Evolutionary conservation across 2,113 vertebrate species (phyloP).

Genomic region (Thamnophis sirtalis): DNA sequence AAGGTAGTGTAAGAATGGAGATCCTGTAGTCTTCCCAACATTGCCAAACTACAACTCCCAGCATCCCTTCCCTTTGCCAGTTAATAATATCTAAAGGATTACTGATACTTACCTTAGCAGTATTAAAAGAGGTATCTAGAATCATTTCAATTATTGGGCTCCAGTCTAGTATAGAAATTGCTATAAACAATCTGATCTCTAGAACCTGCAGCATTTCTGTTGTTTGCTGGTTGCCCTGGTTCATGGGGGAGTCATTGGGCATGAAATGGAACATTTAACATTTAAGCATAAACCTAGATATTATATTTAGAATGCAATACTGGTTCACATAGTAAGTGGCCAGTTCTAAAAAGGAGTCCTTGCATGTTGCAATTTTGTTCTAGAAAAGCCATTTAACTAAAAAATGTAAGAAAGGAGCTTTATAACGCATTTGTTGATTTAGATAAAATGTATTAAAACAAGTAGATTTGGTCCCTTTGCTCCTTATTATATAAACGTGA

Average conservation of each 20-base stretch:
- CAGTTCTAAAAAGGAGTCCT: not conserved
- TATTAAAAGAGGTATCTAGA: not conserved
- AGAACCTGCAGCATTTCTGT: not conserved
- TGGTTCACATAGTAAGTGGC: not conserved
- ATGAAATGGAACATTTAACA: not conserved
- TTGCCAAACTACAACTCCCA: not conserved
- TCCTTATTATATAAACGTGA: not conserved
- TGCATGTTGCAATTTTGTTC: not conserved
- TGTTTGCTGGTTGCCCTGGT: not conserved
- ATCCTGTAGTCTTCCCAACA: not conserved
- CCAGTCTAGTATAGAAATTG: not conserved
- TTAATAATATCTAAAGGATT: not conserved
- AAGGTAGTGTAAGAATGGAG: not conserved
- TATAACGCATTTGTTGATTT: not conserved
- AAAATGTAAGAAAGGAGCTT: not conserved
- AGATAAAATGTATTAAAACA: not conserved
- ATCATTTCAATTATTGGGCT: not conserved
- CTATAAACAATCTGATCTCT: not conserved
- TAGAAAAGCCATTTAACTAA: not conserved
- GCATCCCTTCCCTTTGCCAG: not conserved
- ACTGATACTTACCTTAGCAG: not conserved
- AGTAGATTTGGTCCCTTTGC: not conserved
- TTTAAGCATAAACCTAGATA: not conserved
- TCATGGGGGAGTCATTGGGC: not conserved
- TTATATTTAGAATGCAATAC: not conserved